These are phyloP conservation scores for Andricus grossulariae DNA, from an alignment of 1,140 invertebrate species.

Conservation along the genomic window DNA sequence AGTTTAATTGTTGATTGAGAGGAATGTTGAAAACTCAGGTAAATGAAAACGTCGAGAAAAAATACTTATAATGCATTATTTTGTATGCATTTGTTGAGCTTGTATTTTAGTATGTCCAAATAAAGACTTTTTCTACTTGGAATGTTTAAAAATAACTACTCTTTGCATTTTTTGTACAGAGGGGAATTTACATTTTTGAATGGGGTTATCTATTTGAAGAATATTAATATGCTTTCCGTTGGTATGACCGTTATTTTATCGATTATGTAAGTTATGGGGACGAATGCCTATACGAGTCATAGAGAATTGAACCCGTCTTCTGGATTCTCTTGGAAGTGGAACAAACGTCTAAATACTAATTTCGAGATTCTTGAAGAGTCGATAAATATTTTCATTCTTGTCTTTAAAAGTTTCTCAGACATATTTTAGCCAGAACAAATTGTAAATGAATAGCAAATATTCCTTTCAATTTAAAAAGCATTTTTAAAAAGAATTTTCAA, in stretches of 20 bases:
- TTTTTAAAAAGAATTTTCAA: too few relatives aligned
- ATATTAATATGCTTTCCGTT: background rate
- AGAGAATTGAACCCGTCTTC: background rate
- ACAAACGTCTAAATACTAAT: background rate
- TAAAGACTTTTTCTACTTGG: conserved; percentile 2
- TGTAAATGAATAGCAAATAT: too few relatives aligned
- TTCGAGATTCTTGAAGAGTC: background rate
- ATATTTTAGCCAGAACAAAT: too few relatives aligned
- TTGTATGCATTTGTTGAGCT: background rate
- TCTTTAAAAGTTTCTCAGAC: background rate
- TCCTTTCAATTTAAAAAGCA: too few relatives aligned
- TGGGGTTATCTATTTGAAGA: too few relatives aligned
- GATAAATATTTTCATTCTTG: background rate
- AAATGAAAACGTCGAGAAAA: background rate
- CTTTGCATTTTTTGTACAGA: background rate
- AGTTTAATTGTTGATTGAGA: too few relatives aligned
- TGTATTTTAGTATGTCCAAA: background rate
- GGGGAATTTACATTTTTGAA: too few relatives aligned
- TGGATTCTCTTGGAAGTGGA: background rate
- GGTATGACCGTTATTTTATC: conserved; percentile 15
- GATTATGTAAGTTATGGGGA: background rate
- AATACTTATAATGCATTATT: background rate
- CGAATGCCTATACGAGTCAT: background rate
- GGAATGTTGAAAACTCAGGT: background rate
- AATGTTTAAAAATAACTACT: background rate